Percentiles rank a stretch among this genome's conserved stretches.
Evolutionary conservation across 2,113 vertebrate species (phyloP).

Genomic region (Mirounga angustirostris): DNA sequence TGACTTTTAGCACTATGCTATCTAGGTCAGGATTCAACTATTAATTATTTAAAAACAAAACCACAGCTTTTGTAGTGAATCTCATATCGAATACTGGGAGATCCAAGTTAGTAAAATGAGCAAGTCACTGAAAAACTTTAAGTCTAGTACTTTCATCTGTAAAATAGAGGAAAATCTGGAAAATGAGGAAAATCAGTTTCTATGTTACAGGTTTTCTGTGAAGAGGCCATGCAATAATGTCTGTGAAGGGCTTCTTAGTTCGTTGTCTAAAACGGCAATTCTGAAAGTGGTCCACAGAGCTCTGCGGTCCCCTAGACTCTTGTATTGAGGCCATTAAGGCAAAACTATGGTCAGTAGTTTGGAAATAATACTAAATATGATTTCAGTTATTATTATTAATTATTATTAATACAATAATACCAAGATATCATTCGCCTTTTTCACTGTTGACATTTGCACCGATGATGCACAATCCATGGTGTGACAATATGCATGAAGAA

Average conservation of each 20-base stretch:
- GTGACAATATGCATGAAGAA: background rate
- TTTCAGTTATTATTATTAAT: background rate
- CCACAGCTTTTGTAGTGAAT: background rate
- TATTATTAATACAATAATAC: background rate
- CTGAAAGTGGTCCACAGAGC: background rate
- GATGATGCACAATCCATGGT: background rate
- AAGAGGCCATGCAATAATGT: background rate
- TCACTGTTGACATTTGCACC: background rate
- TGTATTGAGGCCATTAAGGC: background rate
- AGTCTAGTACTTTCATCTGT: background rate
- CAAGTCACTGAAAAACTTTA: background rate
- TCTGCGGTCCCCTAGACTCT: background rate
- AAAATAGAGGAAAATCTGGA: background rate
- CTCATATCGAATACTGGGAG: background rate
- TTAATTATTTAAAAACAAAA: slow-evolving; percentile 14
- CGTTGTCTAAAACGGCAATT: background rate
- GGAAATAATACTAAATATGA: background rate
- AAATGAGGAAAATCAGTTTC: background rate
- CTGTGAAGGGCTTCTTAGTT: too few relatives aligned
- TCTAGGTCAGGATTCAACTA: background rate
- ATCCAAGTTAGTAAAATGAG: background rate
- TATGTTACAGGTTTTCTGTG: background rate
- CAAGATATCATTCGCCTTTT: background rate
- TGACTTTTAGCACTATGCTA: background rate
- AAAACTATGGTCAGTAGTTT: background rate